Evolutionary conservation across 2,888 invertebrate species (phyloP).

Genomic region (Leucophenga montana): DNA sequence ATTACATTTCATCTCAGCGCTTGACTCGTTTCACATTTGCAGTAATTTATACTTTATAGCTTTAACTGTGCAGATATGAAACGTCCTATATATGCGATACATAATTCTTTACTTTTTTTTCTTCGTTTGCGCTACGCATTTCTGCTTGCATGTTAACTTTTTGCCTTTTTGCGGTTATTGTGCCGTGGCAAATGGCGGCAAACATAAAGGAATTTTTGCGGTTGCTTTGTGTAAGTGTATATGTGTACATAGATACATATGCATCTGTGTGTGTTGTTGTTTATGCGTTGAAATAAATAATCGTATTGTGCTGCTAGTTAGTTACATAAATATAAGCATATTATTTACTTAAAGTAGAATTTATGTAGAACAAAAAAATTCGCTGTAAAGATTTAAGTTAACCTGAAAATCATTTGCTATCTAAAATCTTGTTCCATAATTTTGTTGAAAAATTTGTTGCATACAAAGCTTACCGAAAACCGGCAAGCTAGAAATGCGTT

Average conservation of each 20-base stretch:
- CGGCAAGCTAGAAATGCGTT: neutral
- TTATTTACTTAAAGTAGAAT: no score
- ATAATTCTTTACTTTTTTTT: slow-evolving; percentile 17
- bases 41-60: slow-evolving; percentile 67
- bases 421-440: no score
- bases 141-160: slow-evolving; percentile 60
- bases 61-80: slow-evolving; percentile 56
- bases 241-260: no score
- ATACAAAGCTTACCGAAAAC: neutral
- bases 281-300: slow-evolving; percentile 62
- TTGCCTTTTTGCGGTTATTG: slow-evolving; percentile 59
- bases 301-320: no score
- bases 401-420: no score
- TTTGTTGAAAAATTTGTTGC: no score
- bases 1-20: slow-evolving; percentile 14
- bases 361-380: no score
- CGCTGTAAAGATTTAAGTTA: no score
- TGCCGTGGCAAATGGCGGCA: neutral
- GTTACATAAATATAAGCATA: no score
- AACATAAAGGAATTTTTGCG: neutral
- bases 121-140: slow-evolving; percentile 46
- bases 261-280: no score
- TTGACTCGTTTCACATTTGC: slow-evolving; percentile 55
- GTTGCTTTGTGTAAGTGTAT: slow-evolving; percentile 15
- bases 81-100: slow-evolving; percentile 50